Evolutionary conservation across 2,113 vertebrate genomes (phyloP).

Genomic region (Gavia stellata): DNA sequence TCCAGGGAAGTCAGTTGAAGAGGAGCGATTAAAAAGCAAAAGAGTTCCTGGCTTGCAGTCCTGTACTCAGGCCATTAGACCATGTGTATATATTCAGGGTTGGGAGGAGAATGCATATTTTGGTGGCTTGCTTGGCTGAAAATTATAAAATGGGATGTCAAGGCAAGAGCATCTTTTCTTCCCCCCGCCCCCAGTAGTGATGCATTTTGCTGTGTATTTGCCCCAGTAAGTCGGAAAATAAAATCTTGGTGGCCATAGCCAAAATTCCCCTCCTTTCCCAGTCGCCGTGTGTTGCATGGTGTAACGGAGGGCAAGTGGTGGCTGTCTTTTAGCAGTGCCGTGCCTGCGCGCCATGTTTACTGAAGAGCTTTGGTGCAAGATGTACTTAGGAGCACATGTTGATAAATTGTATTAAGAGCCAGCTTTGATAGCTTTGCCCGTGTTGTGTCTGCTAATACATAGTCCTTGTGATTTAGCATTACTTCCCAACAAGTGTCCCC

Average conservation of each 20-base stretch:
- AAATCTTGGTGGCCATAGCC: neutral
- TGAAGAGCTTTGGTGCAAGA: neutral
- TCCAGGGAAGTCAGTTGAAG: neutral
- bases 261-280: neutral
- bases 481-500: neutral
- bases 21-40: neutral
- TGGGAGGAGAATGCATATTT: neutral
- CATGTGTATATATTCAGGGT: neutral
- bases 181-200: accelerated
- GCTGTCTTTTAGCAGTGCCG: neutral
- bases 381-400: neutral
- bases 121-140: neutral
- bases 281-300: accelerated
- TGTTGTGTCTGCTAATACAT: neutral
- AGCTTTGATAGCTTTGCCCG: neutral
- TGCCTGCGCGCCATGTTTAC: neutral
- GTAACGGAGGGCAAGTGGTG: neutral
- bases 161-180: neutral
- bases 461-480: neutral
- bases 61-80: neutral
- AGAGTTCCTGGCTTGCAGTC: neutral
- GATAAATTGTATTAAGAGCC: neutral
- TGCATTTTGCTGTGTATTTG: neutral
- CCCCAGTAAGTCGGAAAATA: neutral
- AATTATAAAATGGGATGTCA: neutral